Evolutionary conservation across 92 coral and sea anemone genomes (phyloP).

Genomic region (Desmophyllum pertusum): DNA sequence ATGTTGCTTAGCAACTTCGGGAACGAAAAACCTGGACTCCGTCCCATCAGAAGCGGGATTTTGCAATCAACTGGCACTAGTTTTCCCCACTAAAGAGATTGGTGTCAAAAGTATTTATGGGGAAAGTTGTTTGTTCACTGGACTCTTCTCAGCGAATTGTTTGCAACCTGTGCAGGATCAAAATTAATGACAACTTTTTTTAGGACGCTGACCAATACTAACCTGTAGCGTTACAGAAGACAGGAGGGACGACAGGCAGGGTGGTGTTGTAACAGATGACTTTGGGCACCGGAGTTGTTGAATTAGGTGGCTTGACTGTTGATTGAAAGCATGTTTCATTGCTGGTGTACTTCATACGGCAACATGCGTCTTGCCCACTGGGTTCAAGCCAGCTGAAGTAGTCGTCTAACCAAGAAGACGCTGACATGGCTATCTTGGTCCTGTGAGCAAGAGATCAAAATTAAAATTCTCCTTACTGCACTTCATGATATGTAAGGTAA

Average conservation of each 20-base stretch:
- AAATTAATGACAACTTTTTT: too few species aligned
- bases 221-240: constrained; percentile 94
- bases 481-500: too few species aligned
- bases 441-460: constrained; percentile 55
- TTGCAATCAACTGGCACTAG: too few species aligned
- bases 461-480: too few species aligned
- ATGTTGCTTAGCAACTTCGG: too few species aligned
- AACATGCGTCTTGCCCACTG: constrained; percentile 65
- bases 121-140: too few species aligned
- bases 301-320: constrained; percentile 29
- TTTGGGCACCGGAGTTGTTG: constrained; percentile 4
- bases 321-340: constrained; percentile 26
- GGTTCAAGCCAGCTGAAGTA: constrained; percentile 96
- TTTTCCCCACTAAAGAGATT: too few species aligned
- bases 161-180: too few species aligned
- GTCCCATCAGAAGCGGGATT: too few species aligned
- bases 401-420: constrained; percentile 97
- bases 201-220: constrained; percentile 21
- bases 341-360: constrained; percentile 72
- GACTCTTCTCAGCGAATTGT: too few species aligned
- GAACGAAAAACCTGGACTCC: too few species aligned
- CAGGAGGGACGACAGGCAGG: constrained; percentile 42
- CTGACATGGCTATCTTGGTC: constrained; percentile 83
- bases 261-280: constrained; percentile 30
- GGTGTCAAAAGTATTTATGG: too few species aligned